These are phyloP conservation scores for Drosophila sp. DNA, from an alignment of 1,140 invertebrate genomes.

Conservation along the genomic window DNA sequence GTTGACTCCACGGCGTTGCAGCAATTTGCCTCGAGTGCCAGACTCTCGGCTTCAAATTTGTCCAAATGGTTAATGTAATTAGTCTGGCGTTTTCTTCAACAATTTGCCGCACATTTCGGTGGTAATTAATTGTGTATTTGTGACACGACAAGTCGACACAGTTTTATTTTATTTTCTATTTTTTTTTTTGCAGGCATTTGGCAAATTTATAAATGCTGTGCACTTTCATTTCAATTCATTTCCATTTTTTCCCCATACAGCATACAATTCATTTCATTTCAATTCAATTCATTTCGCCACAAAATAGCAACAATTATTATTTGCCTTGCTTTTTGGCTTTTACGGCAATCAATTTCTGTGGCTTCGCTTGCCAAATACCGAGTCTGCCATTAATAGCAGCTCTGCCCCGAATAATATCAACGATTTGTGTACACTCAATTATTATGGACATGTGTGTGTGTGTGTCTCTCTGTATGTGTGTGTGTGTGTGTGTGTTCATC, in stretches of 20 bases:
- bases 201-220: constrained; percentile 47
- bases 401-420: constrained; percentile 42
- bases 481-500: background rate
- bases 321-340: constrained; percentile 53
- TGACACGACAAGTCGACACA: constrained; percentile 25
- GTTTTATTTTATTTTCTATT: background rate
- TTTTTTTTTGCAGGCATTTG: constrained; percentile 10
- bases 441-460: constrained; percentile 20
- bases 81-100: constrained; percentile 29
- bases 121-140: constrained; percentile 44
- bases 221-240: constrained; percentile 32
- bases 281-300: constrained; percentile 27
- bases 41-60: constrained; percentile 30
- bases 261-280: constrained; percentile 12
- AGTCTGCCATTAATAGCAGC: constrained; percentile 34
- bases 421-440: constrained; percentile 52
- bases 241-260: constrained; percentile 18
- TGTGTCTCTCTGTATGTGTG: background rate
- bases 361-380: constrained; percentile 30
- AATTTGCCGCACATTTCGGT: constrained; percentile 29
- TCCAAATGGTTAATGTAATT: constrained; percentile 57
- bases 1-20: background rate
- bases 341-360: constrained; percentile 66
- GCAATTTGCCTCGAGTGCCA: constrained; percentile 1
- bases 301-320: constrained; percentile 48